Evolutionary conservation across 2,113 vertebrate species (phyloP).

Genomic region (Lasiurus cinereus): DNA sequence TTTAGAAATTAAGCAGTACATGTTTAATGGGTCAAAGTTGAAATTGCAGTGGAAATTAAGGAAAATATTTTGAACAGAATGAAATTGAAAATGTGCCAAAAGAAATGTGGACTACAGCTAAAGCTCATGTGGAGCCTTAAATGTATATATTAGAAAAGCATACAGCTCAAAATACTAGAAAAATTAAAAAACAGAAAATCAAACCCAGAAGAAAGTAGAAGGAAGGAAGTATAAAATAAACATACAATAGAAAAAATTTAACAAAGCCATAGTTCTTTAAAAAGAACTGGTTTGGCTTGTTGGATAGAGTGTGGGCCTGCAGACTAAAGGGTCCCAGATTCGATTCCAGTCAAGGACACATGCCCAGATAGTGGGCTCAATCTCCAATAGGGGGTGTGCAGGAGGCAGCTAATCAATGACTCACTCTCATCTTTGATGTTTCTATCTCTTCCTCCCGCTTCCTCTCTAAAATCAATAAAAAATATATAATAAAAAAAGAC

Average conservation of each 20-base stretch:
- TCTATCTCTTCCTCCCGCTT: no score
- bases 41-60: slow-evolving; percentile 24
- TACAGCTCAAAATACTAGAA: background rate
- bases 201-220: slow-evolving; percentile 18
- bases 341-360: no score
- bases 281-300: background rate
- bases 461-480: no score
- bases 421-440: no score
- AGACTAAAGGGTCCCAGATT: no score
- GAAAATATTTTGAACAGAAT: slow-evolving; percentile 35
- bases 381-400: no score
- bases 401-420: no score
- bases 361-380: no score
- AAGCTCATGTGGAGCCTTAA: slow-evolving; percentile 4
- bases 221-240: slow-evolving; percentile 16
- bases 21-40: background rate
- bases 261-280: background rate
- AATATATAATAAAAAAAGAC: background rate
- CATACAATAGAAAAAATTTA: background rate
- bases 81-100: slow-evolving; percentile 39
- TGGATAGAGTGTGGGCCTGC: no score
- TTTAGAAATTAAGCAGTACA: slow-evolving; percentile 53
- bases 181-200: slow-evolving; percentile 8
- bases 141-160: background rate
- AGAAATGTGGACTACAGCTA: background rate